Percentiles rank a stretch among this genome's conserved stretches.
These are phyloP conservation scores for Anorthoa munda DNA, from an alignment of 2,888 invertebrate genomes.

Conservation along the genomic window DNA sequence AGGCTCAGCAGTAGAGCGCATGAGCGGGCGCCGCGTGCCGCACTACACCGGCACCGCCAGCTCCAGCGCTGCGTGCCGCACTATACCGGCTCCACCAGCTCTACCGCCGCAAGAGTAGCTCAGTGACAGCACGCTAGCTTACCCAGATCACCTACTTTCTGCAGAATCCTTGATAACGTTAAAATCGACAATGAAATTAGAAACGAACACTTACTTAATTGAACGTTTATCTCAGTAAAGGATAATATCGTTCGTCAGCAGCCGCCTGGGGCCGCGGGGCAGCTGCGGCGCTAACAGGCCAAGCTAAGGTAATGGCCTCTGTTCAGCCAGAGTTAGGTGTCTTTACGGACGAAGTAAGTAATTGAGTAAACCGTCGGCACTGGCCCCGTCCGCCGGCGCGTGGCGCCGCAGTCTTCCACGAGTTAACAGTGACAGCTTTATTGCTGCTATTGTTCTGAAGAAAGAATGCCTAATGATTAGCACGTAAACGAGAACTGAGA, in stretches of 20 bases:
- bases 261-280: neutral
- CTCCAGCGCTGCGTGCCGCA: neutral
- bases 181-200: neutral
- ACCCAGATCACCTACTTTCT: neutral
- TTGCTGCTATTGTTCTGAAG: neutral
- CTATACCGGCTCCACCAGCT: neutral
- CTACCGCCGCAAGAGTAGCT: neutral
- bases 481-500: neutral
- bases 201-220: slow-evolving; percentile 21
- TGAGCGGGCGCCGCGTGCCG: too few relatives aligned
- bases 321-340: neutral
- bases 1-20: too few relatives aligned
- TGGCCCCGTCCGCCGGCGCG: neutral
- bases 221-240: slow-evolving; percentile 6
- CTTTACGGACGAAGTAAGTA: slow-evolving; percentile 17
- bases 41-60: too few relatives aligned
- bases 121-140: neutral
- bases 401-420: neutral
- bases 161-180: neutral
- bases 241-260: neutral
- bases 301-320: slow-evolving; percentile 5
- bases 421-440: neutral
- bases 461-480: neutral
- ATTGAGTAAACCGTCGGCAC: slow-evolving; percentile 18
- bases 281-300: slow-evolving; percentile 11